Evolutionary conservation across 2,888 invertebrate genomes (phyloP).

Genomic region (Cinara cedri): DNA sequence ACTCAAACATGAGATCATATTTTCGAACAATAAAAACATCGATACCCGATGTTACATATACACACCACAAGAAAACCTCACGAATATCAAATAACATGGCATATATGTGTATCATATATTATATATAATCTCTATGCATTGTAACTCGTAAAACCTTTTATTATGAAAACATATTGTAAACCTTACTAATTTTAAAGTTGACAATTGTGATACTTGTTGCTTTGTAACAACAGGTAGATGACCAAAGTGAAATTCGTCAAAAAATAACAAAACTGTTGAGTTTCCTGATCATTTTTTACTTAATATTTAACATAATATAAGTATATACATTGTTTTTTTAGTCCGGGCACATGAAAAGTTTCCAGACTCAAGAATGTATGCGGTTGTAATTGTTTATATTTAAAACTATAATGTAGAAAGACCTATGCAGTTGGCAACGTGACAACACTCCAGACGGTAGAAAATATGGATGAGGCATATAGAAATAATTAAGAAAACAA

Average conservation of each 20-base stretch:
- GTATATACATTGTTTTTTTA: neutral
- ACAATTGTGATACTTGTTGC: neutral
- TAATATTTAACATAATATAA: neutral
- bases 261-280: neutral
- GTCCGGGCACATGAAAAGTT: neutral
- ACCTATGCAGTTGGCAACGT: slow-evolving; percentile 6
- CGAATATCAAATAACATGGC: slow-evolving; percentile 31
- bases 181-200: neutral
- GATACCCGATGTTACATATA: neutral
- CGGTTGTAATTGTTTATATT: slow-evolving; percentile 32
- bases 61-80: slow-evolving; percentile 29
- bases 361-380: neutral
- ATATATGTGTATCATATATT: neutral
- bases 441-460: slow-evolving; percentile 8
- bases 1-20: neutral
- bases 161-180: neutral
- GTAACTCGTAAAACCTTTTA: neutral
- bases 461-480: neutral
- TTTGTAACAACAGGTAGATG: neutral
- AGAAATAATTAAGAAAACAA: neutral
- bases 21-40: slow-evolving; percentile 20
- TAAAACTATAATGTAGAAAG: slow-evolving; percentile 5
- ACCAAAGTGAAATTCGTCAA: neutral
- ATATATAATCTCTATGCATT: too few species aligned
- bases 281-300: neutral